Evolutionary conservation across 1,140 invertebrate genomes (phyloP), one percentile per base, ranked within the genome.

Genomic region (Polyergus mexicanus): DNA sequence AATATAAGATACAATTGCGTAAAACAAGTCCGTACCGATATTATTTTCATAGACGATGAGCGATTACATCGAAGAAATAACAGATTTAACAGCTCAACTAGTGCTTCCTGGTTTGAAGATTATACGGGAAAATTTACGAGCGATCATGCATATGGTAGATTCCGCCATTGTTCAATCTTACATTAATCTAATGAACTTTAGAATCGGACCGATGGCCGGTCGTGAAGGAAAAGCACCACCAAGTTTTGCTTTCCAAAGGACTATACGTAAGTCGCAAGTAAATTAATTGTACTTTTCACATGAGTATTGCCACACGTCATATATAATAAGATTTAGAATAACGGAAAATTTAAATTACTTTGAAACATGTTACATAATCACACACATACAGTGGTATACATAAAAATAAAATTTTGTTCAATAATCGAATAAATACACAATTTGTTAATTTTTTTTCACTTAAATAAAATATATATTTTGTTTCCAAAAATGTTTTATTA

Each of bases 141-240:
- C 97, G 92, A 95, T 97, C 1, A 95, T 97, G 28, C 87, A 72
- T 1, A 96, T 96, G 0, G 95, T 97, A 0, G 96, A 97, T 92
- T 96, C 94, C 0, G 93, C 95, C 0, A 91, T 97, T 3, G 95
- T 97, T 2, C 92, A 95, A 1, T 96, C 96, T 38, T 97, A 96
- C 84, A 91, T 97, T 58, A 95, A 96, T 84, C 88, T 97, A 28
- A 92, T 97, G 90, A 96, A 97, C 87, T 96, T 93, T 86, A 92
- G 96, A 66, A 88, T 97, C 35, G 86, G 93, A 5, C 96, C 96
- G 0, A 91, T 96, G 51, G 94, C 95, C 3, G 95, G 94, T 13
- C 95, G 95, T 72, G 96, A 96, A 13, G 96, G 96, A 51, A 95
- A 95, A 88, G 94, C 96, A 0, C 96, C 96, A 0, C 96, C 96